Evolutionary conservation across 2,797 vertebrate genomes (phyloP).

Genomic region (Argentina silus): DNA sequence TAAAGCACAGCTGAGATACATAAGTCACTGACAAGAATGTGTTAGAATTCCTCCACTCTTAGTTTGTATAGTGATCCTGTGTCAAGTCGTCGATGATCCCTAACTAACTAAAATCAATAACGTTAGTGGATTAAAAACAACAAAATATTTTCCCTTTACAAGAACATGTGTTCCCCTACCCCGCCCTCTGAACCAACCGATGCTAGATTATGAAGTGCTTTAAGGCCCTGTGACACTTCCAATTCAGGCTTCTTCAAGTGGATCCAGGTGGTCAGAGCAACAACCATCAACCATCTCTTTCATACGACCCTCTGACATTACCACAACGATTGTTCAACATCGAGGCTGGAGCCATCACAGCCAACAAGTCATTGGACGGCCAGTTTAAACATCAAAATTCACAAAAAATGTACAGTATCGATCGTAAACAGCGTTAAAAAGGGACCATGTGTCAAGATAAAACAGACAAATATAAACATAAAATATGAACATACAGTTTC

Average conservation of each 20-base stretch:
- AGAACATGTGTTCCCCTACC: too few species aligned
- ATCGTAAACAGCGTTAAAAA: too few species aligned
- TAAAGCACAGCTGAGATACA: too few species aligned
- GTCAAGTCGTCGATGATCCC: too few species aligned
- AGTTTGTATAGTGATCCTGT: too few species aligned
- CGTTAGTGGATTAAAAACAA: too few species aligned
- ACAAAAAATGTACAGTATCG: background rate
- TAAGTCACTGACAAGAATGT: too few species aligned
- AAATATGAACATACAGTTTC: background rate
- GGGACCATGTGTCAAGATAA: background rate
- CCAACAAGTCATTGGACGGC: too few species aligned
- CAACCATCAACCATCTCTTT: background rate
- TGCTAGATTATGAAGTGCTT: slow-evolving; percentile 48
- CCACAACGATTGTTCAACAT: background rate
- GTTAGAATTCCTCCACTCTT: too few species aligned
- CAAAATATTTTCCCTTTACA: too few species aligned
- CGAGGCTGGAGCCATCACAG: background rate
- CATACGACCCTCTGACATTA: background rate
- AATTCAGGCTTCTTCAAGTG: background rate
- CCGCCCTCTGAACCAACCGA: background rate
- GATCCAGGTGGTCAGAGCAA: background rate
- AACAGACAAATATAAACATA: background rate
- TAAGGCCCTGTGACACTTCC: slow-evolving; percentile 1
- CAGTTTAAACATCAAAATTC: background rate
- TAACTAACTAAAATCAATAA: too few species aligned